Evolutionary conservation across 2,888 invertebrate genomes (phyloP), one percentile per base, ranked within the genome.

Genomic region (Trachelus stipa): DNA sequence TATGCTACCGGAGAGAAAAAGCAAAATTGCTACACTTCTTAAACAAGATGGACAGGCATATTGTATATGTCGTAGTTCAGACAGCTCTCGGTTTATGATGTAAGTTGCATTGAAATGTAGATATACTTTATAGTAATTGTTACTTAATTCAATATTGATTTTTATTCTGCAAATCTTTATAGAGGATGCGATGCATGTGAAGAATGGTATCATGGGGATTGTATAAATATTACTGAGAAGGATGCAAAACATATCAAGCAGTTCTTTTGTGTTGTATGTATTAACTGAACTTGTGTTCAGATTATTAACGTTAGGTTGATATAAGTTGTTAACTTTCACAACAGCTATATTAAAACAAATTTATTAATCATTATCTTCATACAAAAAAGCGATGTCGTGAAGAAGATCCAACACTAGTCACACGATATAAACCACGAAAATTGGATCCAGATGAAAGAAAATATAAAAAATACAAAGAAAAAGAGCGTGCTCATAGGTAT

Each of bases 161-260:
- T 76, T 34, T 33, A 69, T 69, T 69, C 33, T 69, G 12, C 30
- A 31, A 73, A 83, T 75, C 34, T 82, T 92, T 90, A 6, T 88
- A 97, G 97, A 91, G 98, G 97, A 68, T 99, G 99, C 92, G 99
- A 99, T 91, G 95, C 97, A 23, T 99, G 99, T 90, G 98, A 99
- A 91, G 98, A 99, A 92, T 99, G 99, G 99, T 99, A 98, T 89
- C 99, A 99, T 89, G 99, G 99, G 1, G 98, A 98, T 89, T 99
- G 99, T 91, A 98, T 99, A 83, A 97, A 97, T 85, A 97, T 99
- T 83, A 98, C 98, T 0, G 97, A 98, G 90, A 95, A 96, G 85
- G 98, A 98, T 89, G 97, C 99, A 0, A 98, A 97, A 88, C 95
- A 96, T 84, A 99, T 99, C 78, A 97, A 97, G 88, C 97, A 97